Base-by-base conservation (phyloP, 2,113 vertebrate species). In the Gnathonemus echidnorhynchus region DNA sequence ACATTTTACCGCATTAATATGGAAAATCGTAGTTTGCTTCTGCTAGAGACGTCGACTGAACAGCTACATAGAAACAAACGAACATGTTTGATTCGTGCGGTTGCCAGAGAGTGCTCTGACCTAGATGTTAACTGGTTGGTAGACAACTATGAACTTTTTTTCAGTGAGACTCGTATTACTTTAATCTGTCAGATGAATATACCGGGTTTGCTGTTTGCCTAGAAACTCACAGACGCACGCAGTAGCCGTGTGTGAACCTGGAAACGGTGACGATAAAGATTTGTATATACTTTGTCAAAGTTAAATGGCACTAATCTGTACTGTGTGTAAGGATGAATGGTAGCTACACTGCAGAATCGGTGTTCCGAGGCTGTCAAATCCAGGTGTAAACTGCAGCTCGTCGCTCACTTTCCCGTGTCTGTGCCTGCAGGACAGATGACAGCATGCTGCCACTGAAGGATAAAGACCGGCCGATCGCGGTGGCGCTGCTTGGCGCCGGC, bases 401-500 rank as follows among this genome's bases (percentile, higher is more conserved):
- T 31, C 15, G 74, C 35, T 46, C 45, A 46, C 21, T 88, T 52
- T n/a, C 35, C 39, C 10, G 45, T 56, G 77, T 89, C 9, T 53
- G 6, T 84, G 48, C 11, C 9, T 58, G n/a, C 46, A 24, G 66
- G 17, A 31, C 46, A 83, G 53, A 17, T 52, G 21, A 27, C 24
- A 31, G 39, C 70, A 99, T 98, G 98, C 93, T 96, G 92, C 94
- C 95, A 0, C 91, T 99, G 77, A 94, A 96, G 92, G 96, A 97
- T 48, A 97, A 97, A 89, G 97, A 98, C 91, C 97, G 95, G 83
- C 91, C 94, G 1, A 42, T 99, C 53, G 95, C 97, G 53, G 93
- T 92, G 92, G 95, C 97, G 92, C 94, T 99, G 85, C 89, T 98
- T 88, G 92, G 45, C 0, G 88, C 97, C 27, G 97, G 97, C 49